Evolutionary conservation across 1,140 invertebrate genomes (phyloP), one percentile per base, ranked within the genome.

Genomic region (Drosophila erecta): DNA sequence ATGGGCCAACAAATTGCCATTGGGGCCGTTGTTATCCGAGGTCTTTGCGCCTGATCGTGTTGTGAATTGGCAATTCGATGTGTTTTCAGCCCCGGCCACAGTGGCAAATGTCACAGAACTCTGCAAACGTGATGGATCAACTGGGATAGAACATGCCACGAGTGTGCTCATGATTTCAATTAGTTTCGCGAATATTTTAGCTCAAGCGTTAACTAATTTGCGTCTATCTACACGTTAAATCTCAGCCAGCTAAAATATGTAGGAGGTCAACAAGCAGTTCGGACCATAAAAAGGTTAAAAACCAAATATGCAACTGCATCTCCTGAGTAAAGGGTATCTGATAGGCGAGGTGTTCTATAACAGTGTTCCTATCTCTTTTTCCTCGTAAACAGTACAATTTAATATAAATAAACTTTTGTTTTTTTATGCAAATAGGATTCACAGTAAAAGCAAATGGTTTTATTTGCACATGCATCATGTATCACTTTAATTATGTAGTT

Each of bases 1-100:
- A 84, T 85, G 72, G 72, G 72, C 66, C 76, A 73, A 80, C 81
- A 84, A 84, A 84, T 84, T 84, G 76, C 72, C 76, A 80, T 76
- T 84, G 78, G 71, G 43, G 53, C 43, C 55, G 40, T 65, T 60
- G 64, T 64, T 59, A 33, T 50, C 54, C 58, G 37, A 46, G 46
- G 54, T 66, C 49, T 64, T 70, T 76, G 67, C 56, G 70, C 59
- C 56, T 55, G 81, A 62, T 76, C 81, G 81, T 80, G 81, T 67
- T 66, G 49, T 53, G 81, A 84, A 84, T 84, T 73, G 61, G 43
- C 71, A 79, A 83, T 70, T 69, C 46, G 65, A 44, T 58, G 62
- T 76, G 49, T 70, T 77, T 76, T 43, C 41, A 69, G 66, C 59
- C 60, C 59, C 60, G 60, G 65, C 43, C 57, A 43, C 72, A 47